These are phyloP conservation scores for Stegophylla sp. DNA, from an alignment of 2,888 invertebrate genomes.

Conservation along the genomic window DNA sequence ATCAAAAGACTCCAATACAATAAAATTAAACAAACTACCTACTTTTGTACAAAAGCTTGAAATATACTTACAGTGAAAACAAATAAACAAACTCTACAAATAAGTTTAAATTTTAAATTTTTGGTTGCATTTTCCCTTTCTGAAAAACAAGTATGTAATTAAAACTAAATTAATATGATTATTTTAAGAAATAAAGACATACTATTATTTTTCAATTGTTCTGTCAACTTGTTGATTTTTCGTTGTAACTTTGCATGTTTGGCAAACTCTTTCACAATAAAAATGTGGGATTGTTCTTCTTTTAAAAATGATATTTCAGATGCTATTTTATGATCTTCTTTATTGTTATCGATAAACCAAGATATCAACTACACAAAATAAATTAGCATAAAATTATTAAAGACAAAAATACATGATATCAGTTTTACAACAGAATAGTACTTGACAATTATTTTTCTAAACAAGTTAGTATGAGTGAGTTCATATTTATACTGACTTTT, in stretches of 20 bases:
- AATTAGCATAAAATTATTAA: neutral
- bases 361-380: slow-evolving; percentile 11
- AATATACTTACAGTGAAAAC: slow-evolving; percentile 38
- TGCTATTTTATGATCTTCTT: neutral
- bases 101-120: slow-evolving; percentile 41
- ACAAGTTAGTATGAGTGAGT: too few relatives aligned
- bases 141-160: slow-evolving; percentile 18
- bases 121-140: slow-evolving; percentile 32
- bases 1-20: neutral
- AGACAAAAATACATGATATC: neutral
- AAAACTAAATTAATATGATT: neutral
- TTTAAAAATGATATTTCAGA: slow-evolving; percentile 61
- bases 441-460: too few relatives aligned
- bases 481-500: too few relatives aligned
- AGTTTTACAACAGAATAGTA: neutral
- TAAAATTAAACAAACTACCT: neutral
- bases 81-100: neutral
- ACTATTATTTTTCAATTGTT: slow-evolving; percentile 64
- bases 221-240: slow-evolving; percentile 64
- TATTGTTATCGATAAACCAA: neutral
- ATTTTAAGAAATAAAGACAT: slow-evolving; percentile 36
- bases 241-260: slow-evolving; percentile 65
- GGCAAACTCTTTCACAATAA: slow-evolving; percentile 66
- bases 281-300: slow-evolving; percentile 64
- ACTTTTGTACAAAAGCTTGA: neutral